phyloP scores from a whole-genome alignment of 2,113 vertebrate genomes.

The Anolis sagrei region DNA sequence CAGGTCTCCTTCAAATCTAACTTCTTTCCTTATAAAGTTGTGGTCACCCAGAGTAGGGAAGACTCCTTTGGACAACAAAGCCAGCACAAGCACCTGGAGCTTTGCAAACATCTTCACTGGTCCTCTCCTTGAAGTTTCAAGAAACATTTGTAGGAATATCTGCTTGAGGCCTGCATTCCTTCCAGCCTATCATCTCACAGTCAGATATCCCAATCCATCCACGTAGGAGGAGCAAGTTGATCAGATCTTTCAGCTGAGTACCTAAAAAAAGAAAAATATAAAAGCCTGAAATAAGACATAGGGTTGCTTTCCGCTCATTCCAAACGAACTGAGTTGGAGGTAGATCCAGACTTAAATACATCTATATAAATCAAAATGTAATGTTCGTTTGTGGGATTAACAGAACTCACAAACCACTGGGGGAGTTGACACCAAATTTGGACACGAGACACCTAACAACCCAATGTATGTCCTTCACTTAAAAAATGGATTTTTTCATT shows the following conservation, averaged over 20 bases:
- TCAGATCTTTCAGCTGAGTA: constrained; percentile 71
- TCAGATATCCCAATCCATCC: constrained; percentile 68
- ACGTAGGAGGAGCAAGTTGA: constrained; percentile 74
- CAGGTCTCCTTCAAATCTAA: constrained; percentile 96
- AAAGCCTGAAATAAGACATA: constrained; percentile 17
- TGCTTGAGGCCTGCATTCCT: constrained; percentile 64
- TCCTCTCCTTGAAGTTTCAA: constrained; percentile 64
- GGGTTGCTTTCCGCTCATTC: not conserved
- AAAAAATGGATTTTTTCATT: no score
- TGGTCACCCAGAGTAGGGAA: constrained; percentile 88
- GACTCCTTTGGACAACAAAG: constrained; percentile 88
- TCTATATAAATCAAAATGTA: no score
- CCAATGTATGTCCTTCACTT: no score
- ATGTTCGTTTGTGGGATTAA: no score
- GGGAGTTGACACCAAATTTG: no score
- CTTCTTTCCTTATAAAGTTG: constrained; percentile 89
- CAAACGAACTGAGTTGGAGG: not conserved
- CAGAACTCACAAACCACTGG: no score
- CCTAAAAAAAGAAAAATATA: constrained; percentile 77
- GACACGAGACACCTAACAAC: no score
- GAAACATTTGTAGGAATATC: constrained; percentile 59
- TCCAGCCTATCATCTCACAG: constrained; percentile 78
- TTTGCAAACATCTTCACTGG: constrained; percentile 84
- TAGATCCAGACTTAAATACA: not conserved
- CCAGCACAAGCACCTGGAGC: constrained; percentile 83